Base-by-base conservation (phyloP, 2,797 vertebrate genomes). In the Cetoscarus ocellatus region DNA sequence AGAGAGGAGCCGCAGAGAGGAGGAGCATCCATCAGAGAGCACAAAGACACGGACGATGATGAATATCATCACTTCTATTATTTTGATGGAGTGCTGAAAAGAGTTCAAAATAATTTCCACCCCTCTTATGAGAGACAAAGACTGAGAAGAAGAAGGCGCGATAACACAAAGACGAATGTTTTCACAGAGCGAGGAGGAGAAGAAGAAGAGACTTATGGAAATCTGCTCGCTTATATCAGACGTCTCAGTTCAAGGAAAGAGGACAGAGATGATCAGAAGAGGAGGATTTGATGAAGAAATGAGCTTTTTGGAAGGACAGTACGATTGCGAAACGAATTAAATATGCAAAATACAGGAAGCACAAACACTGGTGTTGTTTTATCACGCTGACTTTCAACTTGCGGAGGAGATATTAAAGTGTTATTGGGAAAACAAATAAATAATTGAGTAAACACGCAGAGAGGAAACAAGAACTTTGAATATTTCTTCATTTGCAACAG, bases 31-130 rank as follows among this genome's bases (percentile, higher is more conserved):
- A 8, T 27, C 52, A 40, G 40, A 27, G 55, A 49, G 0, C 1
- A 5, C 3, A 4, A 38, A 19, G 54, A 50, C 51, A 54, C 3
- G 13, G 8, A 14, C 0, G 62, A 75, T 2, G 64, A 80, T 7
- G 70, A 67, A 15, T 36, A 74, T 0, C 7, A 70, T 19, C 86
- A 88, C 36, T 90, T 88, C 67, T 91, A 88, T 63, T 88, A 84
- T 45, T 83, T 85, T 48, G 73, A 89, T 0, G 85, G 88, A 6
- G 52, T 70, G 0, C 0, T 83, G 54, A 90, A 49, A 50, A 79
- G 58, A 52, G 86, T 83, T 56, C 36, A 12, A 50, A 61, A 19
- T 34, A 40, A 75, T 55, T 55, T 61, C 8, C 52, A 66, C 42
- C 61, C 51, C 1, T 0, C 53, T 50, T 1, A 39, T 19, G 52